phyloP scores from a whole-genome alignment of 2,888 invertebrate species.

The Neoaliturus tenellus region DNA sequence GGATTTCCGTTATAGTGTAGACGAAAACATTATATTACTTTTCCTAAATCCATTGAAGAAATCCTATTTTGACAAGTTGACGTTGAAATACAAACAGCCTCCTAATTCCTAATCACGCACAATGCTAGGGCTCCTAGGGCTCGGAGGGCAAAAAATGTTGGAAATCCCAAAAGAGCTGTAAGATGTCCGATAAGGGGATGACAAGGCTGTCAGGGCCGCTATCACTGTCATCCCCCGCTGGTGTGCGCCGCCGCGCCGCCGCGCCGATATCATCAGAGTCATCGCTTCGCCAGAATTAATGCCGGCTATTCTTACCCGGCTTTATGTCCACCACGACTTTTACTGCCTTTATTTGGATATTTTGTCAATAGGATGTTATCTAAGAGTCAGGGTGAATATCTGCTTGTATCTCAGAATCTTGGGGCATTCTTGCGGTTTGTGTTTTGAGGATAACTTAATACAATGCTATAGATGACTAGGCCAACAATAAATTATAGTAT shows the following conservation, averaged over 20 bases:
- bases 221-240: slow-evolving; percentile 15
- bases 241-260: neutral
- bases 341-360: neutral
- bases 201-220: slow-evolving; percentile 17
- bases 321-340: neutral
- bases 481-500: no score
- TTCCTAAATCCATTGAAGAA: neutral
- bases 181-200: slow-evolving; percentile 26
- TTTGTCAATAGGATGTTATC: neutral
- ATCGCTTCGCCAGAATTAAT: slow-evolving; percentile 8
- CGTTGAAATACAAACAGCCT: neutral
- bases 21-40: no score
- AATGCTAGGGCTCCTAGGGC: neutral
- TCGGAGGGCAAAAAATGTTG: neutral
- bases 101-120: neutral
- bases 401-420: neutral
- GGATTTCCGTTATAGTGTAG: no score
- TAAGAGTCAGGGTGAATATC: neutral
- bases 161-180: slow-evolving; percentile 34
- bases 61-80: neutral
- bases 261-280: slow-evolving; percentile 11
- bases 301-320: neutral
- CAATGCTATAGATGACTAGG: no score
- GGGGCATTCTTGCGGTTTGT: neutral
- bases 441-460: neutral